Base-by-base conservation (phyloP, 2,888 invertebrate species). In the Operophtera brumata region DNA sequence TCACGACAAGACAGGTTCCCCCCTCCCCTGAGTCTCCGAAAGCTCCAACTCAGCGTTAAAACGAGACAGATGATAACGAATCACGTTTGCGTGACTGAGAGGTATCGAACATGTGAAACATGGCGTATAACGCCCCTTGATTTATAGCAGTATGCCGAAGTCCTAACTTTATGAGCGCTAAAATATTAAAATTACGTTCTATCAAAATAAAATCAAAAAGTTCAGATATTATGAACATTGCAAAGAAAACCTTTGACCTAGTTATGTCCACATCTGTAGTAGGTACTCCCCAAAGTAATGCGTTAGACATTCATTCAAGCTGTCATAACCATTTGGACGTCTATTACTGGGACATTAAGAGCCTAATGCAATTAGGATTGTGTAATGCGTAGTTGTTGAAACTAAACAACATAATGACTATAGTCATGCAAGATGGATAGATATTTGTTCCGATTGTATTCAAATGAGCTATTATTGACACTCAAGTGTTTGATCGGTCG, bases 91-190 rank as follows among this genome's bases (percentile, higher is more conserved):
- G 83, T 62, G 81, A 90, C 73, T 80, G 83, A 81, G 85, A 86
- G 69, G 71, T 77, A 73, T 71, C 67, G 73, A 77, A 74, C 83
- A 82, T 79, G 84, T 90, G 86, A 89, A 91, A 90, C 90, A 91
- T 91, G 91, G 91, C 90, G 90, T 84, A 91, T 87, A 89, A 90
- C 91, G 90, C 90, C 90, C 88, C 90, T 87, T 90, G 90, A 91
- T 91, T 91, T 89, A 91, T 90, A 78, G 79, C 83, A 82, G 82
- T 84, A 82, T 86, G 87, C 89, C 88, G 86, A 90, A 90, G 84
- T 89, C 86, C 82, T 82, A 84, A 83, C 72, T 84, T 86, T 82
- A 83, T 83, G 86, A 86, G 81, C 84, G 84, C 84, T 77, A 81
- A 73, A 78, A 36, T 52, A 54, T 50, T 13, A 47, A 56, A 51